Percentiles rank a stretch among this genome's conserved stretches.
These are phyloP conservation scores for Peromyscus maniculatus DNA, from an alignment of 2,113 vertebrate species.

Conservation along the genomic window DNA sequence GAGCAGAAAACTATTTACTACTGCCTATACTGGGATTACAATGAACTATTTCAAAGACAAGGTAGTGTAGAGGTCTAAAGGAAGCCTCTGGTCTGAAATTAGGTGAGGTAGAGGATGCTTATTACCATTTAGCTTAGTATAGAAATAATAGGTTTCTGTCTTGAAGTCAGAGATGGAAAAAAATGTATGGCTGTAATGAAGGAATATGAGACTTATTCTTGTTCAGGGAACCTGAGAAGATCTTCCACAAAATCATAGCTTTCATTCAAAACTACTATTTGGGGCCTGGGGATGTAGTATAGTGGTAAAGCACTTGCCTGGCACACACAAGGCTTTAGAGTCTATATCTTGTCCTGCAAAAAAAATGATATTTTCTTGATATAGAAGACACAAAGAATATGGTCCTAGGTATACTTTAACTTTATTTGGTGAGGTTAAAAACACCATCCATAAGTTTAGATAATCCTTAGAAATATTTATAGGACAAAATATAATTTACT, in stretches of 20 bases:
- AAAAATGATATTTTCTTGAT: not conserved
- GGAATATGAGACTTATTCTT: not conserved
- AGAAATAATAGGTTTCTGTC: not conserved
- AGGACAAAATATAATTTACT: not conserved
- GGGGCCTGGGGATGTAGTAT: not conserved
- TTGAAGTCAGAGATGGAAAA: not conserved
- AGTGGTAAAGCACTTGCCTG: not conserved
- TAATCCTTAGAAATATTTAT: not conserved
- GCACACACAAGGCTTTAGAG: not conserved
- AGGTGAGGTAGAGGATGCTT: not conserved
- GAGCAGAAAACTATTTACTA: slow-evolving; percentile 57
- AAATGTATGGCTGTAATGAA: not conserved
- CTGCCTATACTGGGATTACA: slow-evolving; percentile 15
- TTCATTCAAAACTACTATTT: not conserved
- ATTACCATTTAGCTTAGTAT: not conserved
- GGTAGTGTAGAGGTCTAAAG: not conserved
- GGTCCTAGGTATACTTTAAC: not conserved
- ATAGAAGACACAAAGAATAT: not conserved
- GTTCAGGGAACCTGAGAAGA: not conserved
- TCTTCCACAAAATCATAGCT: not conserved
- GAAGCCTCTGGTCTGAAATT: not conserved
- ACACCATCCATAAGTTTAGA: not conserved
- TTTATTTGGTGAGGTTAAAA: not conserved
- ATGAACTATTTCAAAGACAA: slow-evolving; percentile 24
- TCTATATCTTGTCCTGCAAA: not conserved